Evolutionary conservation across 2,797 vertebrate genomes (phyloP).

Genomic region (Peromyscus aztecus): DNA sequence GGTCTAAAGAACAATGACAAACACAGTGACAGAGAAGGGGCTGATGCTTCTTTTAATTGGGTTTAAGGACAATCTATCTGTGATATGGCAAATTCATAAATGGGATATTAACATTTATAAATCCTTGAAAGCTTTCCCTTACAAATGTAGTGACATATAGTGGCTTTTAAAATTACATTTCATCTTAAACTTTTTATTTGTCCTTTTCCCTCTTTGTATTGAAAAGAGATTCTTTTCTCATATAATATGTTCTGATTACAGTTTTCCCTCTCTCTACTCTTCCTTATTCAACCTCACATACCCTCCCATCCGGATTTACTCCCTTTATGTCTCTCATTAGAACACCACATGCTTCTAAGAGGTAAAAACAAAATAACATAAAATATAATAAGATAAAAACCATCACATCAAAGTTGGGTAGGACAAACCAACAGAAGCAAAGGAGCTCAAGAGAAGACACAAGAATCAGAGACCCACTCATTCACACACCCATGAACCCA

Average conservation of each 20-base stretch:
- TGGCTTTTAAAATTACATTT: neutral
- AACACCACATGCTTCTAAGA: neutral
- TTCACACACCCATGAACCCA: no score
- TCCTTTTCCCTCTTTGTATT: neutral
- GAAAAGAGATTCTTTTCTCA: neutral
- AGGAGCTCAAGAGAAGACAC: neutral
- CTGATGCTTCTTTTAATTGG: neutral
- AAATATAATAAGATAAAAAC: neutral
- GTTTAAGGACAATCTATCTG: fast-evolving
- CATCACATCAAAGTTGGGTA: neutral
- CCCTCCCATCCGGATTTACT: neutral
- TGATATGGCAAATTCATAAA: neutral
- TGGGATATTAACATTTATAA: neutral
- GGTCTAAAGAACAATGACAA: conserved; percentile 60
- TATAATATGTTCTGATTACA: neutral
- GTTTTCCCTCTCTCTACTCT: neutral
- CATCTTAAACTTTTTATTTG: neutral
- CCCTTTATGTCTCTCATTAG: neutral
- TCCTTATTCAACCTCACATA: no score
- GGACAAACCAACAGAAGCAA: neutral
- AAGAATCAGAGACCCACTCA: neutral
- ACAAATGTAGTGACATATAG: neutral
- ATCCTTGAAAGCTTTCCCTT: neutral
- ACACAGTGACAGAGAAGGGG: neutral
- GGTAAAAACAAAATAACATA: neutral